Base-by-base conservation (phyloP, 2,797 vertebrate genomes). In the Ispidina picta region DNA sequence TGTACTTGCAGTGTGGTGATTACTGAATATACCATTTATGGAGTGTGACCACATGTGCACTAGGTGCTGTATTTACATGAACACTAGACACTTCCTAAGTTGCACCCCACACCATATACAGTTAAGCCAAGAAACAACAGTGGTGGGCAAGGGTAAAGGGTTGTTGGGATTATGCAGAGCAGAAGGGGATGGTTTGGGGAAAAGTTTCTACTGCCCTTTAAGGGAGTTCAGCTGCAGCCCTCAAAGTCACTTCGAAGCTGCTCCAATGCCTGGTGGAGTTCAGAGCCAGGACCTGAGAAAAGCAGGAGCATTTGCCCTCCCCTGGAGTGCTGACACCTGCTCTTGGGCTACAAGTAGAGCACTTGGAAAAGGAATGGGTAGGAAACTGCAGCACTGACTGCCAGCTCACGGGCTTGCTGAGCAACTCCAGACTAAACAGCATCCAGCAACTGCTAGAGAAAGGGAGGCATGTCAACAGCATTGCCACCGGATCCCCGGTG, bases 381-480 rank as follows among this genome's bases (percentile, higher is more conserved):
- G 74, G 73, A 46, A 88, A 25, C 15, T 2, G 10, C 75, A 66
- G 28, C 48, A 9, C 31, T 5, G 59, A 9, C 35, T 51, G 66
- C 80, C 85, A 55, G 78, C 48, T 28, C 49, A 9, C 0, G 16
- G 63, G 55, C 56, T 52, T 9, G 64, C 73, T 66, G 76, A 28
- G 78, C 81, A 55, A 58, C 82, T 83, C 79, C 69, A 28, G 44
- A 20, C 28, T 31, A 6, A 83, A 23, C 73, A 90, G 73, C 82
- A 74, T 6, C 64, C 83, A 72, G 73, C 75, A 49, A 4, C 70
- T 52, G 78, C 72, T n/a, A 31, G 69, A 58, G 88, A 83, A 56
- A 88, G 72, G 41, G 43, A 91, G 73, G 72, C 88, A 55, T 49
- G 89, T 88, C 94, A 90, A 83, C 89, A 93, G 86, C 88, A 44